These are phyloP conservation scores for Venturia canescens DNA, from an alignment of 1,140 invertebrate species.

Conservation along the genomic window DNA sequence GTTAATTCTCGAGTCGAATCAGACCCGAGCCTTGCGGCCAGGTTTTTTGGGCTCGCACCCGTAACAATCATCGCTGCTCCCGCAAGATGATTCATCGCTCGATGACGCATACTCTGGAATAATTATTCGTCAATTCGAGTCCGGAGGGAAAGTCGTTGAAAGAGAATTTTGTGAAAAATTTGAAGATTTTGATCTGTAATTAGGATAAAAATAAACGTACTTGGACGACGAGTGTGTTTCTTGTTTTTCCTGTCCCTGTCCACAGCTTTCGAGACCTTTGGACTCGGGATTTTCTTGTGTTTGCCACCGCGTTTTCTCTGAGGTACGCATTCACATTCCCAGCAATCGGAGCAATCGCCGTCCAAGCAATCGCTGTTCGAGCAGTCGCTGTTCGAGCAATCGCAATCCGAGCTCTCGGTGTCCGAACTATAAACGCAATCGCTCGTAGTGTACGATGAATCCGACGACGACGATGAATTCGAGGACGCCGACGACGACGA, in stretches of 20 bases:
- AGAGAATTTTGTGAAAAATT: not conserved
- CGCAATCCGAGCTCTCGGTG: not conserved
- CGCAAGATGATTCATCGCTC: no score
- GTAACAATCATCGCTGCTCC: no score
- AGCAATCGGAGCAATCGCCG: not conserved
- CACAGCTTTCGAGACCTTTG: not conserved
- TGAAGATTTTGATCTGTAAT: not conserved
- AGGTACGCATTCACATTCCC: not conserved
- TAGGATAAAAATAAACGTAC: not conserved
- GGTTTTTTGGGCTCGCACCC: no score
- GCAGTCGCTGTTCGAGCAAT: not conserved
- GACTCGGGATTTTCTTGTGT: not conserved
- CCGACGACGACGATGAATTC: slow-evolving; percentile 16
- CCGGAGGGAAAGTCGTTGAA: not conserved
- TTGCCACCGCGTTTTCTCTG: slow-evolving; percentile 12
- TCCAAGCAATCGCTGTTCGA: not conserved
- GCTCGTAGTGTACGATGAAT: not conserved
- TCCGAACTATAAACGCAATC: not conserved
- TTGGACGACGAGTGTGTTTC: not conserved
- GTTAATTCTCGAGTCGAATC: no score
- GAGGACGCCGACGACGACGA: slow-evolving; percentile 36
- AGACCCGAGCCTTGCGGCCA: no score
- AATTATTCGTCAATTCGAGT: not conserved
- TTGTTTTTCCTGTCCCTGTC: slow-evolving; percentile 26
- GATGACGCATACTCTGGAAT: not conserved